These are phyloP conservation scores for Bufo bufo DNA, from an alignment of 2,113 vertebrate species.

Conservation along the genomic window DNA sequence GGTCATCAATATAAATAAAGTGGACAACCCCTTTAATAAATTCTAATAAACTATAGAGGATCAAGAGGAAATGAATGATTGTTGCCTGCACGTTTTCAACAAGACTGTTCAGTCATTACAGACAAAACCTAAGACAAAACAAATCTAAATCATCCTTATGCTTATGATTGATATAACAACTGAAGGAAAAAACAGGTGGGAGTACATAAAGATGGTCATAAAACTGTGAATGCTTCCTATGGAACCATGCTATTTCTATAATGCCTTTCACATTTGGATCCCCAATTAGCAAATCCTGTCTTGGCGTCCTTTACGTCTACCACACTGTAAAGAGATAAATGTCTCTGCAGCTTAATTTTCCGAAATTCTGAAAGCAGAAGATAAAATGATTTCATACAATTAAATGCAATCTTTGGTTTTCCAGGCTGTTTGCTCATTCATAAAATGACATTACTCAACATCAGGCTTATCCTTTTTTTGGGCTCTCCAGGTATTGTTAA, in stretches of 20 bases:
- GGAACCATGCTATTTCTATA: neutral
- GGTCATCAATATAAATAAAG: no score
- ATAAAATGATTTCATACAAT: conserved; percentile 12
- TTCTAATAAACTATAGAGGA: no score
- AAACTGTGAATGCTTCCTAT: neutral
- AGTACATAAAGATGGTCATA: neutral
- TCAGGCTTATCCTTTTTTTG: neutral
- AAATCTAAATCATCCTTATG: neutral
- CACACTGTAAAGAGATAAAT: conserved; percentile 16
- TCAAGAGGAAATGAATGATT: no score
- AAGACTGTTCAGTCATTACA: no score
- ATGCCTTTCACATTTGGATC: neutral
- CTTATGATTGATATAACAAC: neutral
- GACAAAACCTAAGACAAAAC: no score
- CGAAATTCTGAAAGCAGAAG: neutral
- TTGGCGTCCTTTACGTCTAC: neutral
- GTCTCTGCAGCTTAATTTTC: neutral
- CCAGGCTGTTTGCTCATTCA: conserved; percentile 22
- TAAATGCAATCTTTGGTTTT: conserved; percentile 20
- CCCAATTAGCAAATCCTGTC: neutral
- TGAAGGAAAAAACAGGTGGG: neutral
- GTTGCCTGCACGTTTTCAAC: no score
- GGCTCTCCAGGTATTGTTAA: conserved; percentile 1
- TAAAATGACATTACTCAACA: conserved; percentile 20
- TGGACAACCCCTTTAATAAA: no score